These are phyloP conservation scores for Lophura nycthemera DNA, from an alignment of 2,113 vertebrate species.

Conservation along the genomic window DNA sequence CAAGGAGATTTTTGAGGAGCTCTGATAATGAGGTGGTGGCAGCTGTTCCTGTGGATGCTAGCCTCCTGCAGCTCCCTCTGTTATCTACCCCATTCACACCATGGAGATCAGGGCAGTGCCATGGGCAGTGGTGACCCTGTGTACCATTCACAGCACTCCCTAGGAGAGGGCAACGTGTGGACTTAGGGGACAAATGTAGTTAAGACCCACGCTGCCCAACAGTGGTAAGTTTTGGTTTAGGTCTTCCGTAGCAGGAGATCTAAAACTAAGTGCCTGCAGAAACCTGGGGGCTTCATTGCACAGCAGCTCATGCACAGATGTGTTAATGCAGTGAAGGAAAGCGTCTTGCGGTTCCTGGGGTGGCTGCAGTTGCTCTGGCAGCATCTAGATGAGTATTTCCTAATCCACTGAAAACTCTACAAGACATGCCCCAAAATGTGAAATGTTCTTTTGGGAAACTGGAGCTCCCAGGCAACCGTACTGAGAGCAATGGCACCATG, in stretches of 20 bases:
- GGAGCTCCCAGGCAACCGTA: neutral
- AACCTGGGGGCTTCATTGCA: fast-evolving
- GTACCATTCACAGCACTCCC: neutral
- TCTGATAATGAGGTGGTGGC: neutral
- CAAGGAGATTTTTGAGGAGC: neutral
- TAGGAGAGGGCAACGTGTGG: constrained; percentile 19
- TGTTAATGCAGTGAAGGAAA: neutral
- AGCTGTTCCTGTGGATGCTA: neutral
- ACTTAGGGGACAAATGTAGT: neutral
- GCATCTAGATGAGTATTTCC: neutral
- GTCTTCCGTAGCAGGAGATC: neutral
- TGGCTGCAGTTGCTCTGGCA: neutral
- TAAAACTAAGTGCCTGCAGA: fast-evolving
- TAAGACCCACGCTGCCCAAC: neutral
- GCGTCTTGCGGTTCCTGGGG: neutral
- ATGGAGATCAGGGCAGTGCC: neutral
- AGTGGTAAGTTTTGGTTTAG: fast-evolving
- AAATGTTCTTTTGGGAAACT: neutral
- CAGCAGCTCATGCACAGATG: neutral
- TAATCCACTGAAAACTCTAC: neutral
- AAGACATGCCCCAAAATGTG: neutral
- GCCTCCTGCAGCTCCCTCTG: fast-evolving
- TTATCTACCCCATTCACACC: fast-evolving
- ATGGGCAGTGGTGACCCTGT: neutral
- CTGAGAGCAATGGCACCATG: neutral